These are phyloP conservation scores for Meteorus cinctellus DNA, from an alignment of 2,888 invertebrate genomes.

Conservation along the genomic window DNA sequence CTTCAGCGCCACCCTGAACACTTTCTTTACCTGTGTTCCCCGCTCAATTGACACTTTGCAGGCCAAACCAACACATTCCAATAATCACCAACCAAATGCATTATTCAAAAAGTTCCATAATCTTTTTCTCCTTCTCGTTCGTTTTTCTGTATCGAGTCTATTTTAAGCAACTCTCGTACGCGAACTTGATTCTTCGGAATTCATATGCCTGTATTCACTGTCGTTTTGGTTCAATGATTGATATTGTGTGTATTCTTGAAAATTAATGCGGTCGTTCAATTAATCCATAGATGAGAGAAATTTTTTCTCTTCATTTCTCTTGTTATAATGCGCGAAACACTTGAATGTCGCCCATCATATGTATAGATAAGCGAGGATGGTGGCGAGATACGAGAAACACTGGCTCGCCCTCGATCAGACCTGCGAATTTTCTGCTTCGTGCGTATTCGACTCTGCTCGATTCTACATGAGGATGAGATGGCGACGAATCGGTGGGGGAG, in stretches of 20 bases:
- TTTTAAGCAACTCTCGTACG: neutral
- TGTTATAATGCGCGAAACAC: conserved; percentile 15
- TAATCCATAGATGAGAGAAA: neutral
- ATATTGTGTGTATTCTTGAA: neutral
- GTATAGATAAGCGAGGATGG: conserved; percentile 33
- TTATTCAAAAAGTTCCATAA: neutral
- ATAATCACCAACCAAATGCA: neutral
- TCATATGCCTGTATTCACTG: neutral
- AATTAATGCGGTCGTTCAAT: neutral
- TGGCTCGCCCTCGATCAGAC: conserved; percentile 55
- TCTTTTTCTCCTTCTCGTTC: neutral
- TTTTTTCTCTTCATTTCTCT: neutral
- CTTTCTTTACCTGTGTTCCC: neutral
- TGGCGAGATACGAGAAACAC: conserved; percentile 50
- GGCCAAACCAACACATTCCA: neutral
- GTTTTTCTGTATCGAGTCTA: neutral
- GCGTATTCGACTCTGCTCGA: conserved; percentile 50
- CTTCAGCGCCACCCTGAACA: conserved; percentile 16
- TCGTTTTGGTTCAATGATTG: neutral
- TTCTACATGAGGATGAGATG: conserved; percentile 73
- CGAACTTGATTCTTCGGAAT: neutral
- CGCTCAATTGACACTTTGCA: conserved; percentile 8
- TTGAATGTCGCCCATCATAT: conserved; percentile 38
- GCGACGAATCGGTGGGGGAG: conserved; percentile 70
- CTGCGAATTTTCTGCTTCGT: conserved; percentile 53